Evolutionary conservation across 2,113 vertebrate species (phyloP).

Genomic region (Xiphorhynchus elegans): DNA sequence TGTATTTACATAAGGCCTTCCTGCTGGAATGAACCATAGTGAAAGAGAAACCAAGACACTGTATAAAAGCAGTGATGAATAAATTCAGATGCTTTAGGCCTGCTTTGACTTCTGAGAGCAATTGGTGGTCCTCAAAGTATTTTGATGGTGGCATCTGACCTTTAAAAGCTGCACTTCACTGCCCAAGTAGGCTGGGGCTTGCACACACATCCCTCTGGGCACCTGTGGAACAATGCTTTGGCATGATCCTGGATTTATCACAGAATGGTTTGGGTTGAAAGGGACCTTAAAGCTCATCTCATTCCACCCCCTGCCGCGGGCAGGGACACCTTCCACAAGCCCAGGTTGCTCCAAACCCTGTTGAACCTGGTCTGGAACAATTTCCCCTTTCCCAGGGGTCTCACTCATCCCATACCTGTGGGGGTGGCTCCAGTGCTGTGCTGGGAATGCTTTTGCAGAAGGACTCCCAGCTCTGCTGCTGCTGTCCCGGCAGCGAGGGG

Average conservation of each 20-base stretch:
- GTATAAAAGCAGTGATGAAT: background rate
- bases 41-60: background rate
- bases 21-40: background rate
- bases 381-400: background rate
- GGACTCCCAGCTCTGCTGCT: background rate
- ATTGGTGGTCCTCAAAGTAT: background rate
- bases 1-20: background rate
- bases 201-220: fast-evolving
- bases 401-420: fast-evolving
- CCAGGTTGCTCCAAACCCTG: background rate
- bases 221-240: background rate
- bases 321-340: background rate
- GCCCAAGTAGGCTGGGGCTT: background rate
- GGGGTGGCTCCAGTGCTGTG: background rate
- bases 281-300: background rate
- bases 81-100: background rate
- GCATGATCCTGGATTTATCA: background rate
- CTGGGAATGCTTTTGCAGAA: background rate
- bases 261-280: background rate
- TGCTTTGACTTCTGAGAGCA: background rate
- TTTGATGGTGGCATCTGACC: background rate
- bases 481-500: fast-evolving
- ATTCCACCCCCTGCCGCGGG: fast-evolving
- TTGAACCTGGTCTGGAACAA: fast-evolving
- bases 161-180: fast-evolving